Percentiles rank a stretch among this genome's conserved stretches.
phyloP scores from a whole-genome alignment of 2,797 vertebrate genomes.

The Acrossocheilus wenchowensis region DNA sequence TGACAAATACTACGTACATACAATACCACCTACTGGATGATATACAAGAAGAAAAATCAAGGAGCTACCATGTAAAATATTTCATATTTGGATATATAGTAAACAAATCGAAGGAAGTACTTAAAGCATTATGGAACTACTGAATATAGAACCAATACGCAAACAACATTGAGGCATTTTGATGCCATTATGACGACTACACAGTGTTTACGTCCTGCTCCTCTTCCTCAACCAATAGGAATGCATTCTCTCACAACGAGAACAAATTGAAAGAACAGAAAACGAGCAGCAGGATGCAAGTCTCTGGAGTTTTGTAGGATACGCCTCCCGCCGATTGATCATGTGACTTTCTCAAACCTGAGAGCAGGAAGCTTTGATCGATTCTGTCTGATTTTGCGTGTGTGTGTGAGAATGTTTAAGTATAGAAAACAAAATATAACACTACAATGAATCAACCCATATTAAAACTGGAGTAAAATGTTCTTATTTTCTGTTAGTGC shows the following conservation, averaged over 20 bases:
- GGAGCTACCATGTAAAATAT: constrained; percentile 60
- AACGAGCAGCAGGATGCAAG: constrained; percentile 24
- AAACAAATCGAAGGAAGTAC: constrained; percentile 41
- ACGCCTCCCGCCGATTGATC: constrained; percentile 16
- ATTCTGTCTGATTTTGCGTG: constrained; percentile 43
- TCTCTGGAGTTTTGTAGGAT: constrained; percentile 26
- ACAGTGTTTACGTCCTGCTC: constrained; percentile 58
- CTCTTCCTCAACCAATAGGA: constrained; percentile 45
- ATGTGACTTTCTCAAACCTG: constrained; percentile 26
- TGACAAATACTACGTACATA: constrained; percentile 55
- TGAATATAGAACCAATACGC: constrained; percentile 36
- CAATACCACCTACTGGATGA: constrained; percentile 48
- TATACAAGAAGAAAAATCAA: constrained; percentile 46
- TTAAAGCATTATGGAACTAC: constrained; percentile 53
- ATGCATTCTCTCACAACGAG: constrained; percentile 38
- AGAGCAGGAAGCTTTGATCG: constrained; percentile 11
- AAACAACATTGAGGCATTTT: constrained; percentile 36
- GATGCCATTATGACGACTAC: constrained; percentile 38
- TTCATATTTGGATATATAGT: constrained; percentile 56
- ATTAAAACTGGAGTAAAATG: constrained; percentile 51
- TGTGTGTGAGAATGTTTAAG: constrained; percentile 46
- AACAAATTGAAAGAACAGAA: constrained; percentile 36
- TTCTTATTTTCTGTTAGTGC: constrained; percentile 49
- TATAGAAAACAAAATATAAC: constrained; percentile 49
- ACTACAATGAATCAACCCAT: constrained; percentile 57